These are phyloP conservation scores for Drosophila orosa DNA, from an alignment of 1,140 invertebrate species.

Conservation along the genomic window DNA sequence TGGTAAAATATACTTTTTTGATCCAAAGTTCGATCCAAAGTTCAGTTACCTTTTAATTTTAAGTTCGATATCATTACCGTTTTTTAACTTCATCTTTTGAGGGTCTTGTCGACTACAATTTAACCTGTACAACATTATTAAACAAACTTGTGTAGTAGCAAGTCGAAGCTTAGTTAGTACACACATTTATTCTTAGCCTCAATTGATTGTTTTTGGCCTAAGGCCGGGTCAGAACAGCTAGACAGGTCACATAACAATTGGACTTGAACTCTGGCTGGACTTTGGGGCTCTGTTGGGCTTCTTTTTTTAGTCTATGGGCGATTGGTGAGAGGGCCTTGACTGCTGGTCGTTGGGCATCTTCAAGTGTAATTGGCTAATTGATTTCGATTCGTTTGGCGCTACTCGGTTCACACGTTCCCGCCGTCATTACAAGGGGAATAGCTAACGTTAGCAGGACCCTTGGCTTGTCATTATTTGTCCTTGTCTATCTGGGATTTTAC, in stretches of 20 bases:
- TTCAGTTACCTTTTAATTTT: too few relatives aligned
- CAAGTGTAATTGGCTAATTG: slow-evolving; percentile 81
- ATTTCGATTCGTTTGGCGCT: slow-evolving; percentile 75
- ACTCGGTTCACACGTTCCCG: slow-evolving; percentile 64
- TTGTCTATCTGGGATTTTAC: slow-evolving; percentile 60
- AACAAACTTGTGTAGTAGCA: too few relatives aligned
- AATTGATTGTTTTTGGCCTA: slow-evolving; percentile 1
- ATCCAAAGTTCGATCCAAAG: neutral
- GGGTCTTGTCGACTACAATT: too few relatives aligned
- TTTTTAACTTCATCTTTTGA: too few relatives aligned
- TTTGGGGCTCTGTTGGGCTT: slow-evolving; percentile 6
- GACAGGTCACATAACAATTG: slow-evolving; percentile 60
- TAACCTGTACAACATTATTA: too few relatives aligned
- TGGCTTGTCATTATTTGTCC: slow-evolving; percentile 72
- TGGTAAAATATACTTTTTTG: neutral
- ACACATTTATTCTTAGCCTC: neutral
- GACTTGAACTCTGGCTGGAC: slow-evolving; percentile 6
- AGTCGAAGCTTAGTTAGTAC: neutral
- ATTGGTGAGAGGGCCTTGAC: slow-evolving; percentile 20
- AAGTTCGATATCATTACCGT: too few relatives aligned
- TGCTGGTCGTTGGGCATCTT: slow-evolving; percentile 57
- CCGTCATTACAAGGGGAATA: slow-evolving; percentile 9
- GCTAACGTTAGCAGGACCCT: slow-evolving; percentile 77
- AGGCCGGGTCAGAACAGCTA: slow-evolving; percentile 49
- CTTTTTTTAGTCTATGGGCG: neutral